phyloP scores from a whole-genome alignment of 2,888 invertebrate species.

The Lasioglossum marginatum region DNA sequence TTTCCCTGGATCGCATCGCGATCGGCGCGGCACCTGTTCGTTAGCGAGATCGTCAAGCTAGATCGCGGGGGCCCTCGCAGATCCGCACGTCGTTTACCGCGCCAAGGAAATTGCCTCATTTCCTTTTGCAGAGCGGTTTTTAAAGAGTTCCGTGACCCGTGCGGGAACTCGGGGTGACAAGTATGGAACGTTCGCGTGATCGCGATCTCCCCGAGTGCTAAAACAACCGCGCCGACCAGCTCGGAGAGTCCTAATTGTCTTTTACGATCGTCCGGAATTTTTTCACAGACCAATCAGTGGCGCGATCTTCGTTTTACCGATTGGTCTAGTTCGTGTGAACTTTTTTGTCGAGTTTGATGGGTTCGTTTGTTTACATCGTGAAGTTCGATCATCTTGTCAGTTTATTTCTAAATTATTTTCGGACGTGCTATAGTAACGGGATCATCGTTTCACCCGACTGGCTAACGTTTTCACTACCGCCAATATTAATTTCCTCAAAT shows the following conservation, averaged over 20 bases:
- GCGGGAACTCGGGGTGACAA: slow-evolving; percentile 3
- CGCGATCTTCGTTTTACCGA: not conserved
- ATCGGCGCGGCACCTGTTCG: not conserved
- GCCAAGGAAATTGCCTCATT: slow-evolving; percentile 2
- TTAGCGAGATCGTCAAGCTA: not conserved
- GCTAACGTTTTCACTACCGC: not conserved
- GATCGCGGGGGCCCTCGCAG: not conserved
- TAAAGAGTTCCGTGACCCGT: slow-evolving; percentile 16
- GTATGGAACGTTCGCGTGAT: slow-evolving; percentile 12
- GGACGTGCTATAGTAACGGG: not conserved
- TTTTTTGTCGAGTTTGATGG: not conserved
- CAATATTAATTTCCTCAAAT: not conserved
- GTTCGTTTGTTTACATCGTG: not conserved
- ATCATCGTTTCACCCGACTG: not conserved
- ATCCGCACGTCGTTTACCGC: not conserved
- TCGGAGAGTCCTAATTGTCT: not conserved
- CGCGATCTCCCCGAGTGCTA: not conserved
- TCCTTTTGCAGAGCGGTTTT: not conserved
- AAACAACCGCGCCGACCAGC: not conserved
- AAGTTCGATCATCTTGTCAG: not conserved
- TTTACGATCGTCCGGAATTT: not conserved
- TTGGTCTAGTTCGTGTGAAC: not conserved
- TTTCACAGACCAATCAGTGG: not conserved
- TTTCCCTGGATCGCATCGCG: not conserved
- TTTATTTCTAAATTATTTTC: not conserved